Base-by-base conservation (phyloP, 2,888 invertebrate genomes). In the Strigamia transsilvanica region DNA sequence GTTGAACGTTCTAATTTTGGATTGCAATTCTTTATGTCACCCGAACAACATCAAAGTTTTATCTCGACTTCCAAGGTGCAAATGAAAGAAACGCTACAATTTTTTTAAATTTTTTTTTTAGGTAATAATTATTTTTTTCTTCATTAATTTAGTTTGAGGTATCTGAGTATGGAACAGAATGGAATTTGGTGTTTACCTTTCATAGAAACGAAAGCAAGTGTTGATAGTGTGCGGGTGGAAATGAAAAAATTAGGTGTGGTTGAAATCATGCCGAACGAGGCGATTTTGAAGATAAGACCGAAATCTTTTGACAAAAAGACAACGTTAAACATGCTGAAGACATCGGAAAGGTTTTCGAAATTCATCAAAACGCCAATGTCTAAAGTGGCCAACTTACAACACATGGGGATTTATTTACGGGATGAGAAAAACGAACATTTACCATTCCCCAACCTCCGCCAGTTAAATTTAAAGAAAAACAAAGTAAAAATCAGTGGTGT, bases 101-200 rank as follows among this genome's bases (percentile, higher is more conserved):
- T n/a, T n/a, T n/a, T n/a, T n/a, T n/a, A n/a, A n/a, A n/a, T n/a
- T n/a, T n/a, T n/a, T n/a, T n/a, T n/a, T n/a, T n/a, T n/a, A n/a
- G n/a, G n/a, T 46, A 46, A 13, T 46, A 46, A 46, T 46, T 46
- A n/a, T n/a, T 13, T 46, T 3, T 46, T 46, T 13, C 2, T 46
- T 2, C 46, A 3, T 4, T 46, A 42, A 7, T 42, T 15, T 12
- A 51, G 51, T 51, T 51, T 51, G n/a, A 51, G 3, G 4, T 51
- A 3, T n/a, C 51, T 51, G n/a, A 51, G n/a, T 18, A 3, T 51
- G 51, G 51, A 51, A 51, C 1, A 51, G 1, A 51, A 51, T n/a
- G n/a, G n/a, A 51, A 51, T 51, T 51, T 51, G 51, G n/a, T 51
- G 51, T 51, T 51, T 51, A n/a, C 51, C 51, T 4, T 51, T 51